These are phyloP conservation scores for Leptodactylus fallax DNA, from an alignment of 2,797 vertebrate genomes.

Conservation along the genomic window DNA sequence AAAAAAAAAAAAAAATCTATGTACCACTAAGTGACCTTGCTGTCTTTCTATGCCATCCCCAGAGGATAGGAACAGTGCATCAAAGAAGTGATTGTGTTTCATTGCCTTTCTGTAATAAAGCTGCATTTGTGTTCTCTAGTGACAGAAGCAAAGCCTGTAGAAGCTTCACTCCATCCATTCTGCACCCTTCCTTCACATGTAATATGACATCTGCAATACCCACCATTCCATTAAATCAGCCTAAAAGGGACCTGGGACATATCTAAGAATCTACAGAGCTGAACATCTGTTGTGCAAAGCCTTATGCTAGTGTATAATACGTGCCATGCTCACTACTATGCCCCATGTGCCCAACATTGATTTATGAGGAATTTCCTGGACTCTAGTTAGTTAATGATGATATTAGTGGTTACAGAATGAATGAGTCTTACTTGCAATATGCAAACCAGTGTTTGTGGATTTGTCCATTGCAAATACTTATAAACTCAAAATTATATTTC, in stretches of 20 bases:
- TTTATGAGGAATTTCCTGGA: not conserved
- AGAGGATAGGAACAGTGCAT: constrained; percentile 36
- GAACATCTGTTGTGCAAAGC: not conserved
- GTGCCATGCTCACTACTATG: not conserved
- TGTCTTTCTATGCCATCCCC: constrained; percentile 33
- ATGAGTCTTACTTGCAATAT: too few relatives aligned
- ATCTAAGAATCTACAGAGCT: too few relatives aligned
- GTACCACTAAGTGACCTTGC: constrained; percentile 48
- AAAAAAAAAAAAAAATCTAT: constrained; percentile 17
- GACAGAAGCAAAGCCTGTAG: not conserved
- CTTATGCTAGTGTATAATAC: not conserved
- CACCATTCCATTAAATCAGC: not conserved
- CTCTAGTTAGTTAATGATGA: not conserved
- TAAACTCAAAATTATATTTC: too few relatives aligned
- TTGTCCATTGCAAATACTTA: too few relatives aligned
- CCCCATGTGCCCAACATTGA: not conserved
- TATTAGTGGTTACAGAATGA: not conserved
- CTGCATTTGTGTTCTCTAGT: constrained; percentile 34
- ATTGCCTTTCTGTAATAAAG: constrained; percentile 41
- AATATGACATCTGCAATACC: not conserved
- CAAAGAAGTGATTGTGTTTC: constrained; percentile 48
- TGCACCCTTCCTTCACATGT: not conserved
- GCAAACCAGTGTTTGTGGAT: too few relatives aligned
- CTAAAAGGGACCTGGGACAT: not conserved
- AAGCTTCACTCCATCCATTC: not conserved